These are phyloP conservation scores for Agrotis exclamationis DNA, from an alignment of 2,888 invertebrate species.

Conservation along the genomic window DNA sequence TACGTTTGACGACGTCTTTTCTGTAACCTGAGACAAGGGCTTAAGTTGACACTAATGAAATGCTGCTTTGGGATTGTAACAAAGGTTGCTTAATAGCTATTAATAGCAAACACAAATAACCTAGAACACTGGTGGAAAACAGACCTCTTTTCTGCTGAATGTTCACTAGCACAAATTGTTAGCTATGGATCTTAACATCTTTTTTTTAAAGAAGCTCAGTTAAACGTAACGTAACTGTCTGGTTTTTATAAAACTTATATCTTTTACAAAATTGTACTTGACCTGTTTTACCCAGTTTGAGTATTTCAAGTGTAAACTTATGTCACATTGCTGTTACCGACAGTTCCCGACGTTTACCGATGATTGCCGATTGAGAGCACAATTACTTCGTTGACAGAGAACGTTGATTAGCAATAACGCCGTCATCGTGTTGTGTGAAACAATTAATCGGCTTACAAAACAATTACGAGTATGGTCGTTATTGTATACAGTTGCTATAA, in stretches of 20 bases:
- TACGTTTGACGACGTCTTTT: background rate
- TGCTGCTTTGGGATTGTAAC: background rate
- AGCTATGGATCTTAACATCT: no score
- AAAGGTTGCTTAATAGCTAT: background rate
- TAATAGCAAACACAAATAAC: background rate
- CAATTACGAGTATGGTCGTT: background rate
- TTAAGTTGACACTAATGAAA: constrained; percentile 12
- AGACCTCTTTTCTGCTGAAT: no score
- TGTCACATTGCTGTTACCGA: background rate
- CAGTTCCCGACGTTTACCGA: constrained; percentile 3
- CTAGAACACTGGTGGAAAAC: no score
- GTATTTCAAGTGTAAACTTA: no score
- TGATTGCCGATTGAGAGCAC: constrained; percentile 8
- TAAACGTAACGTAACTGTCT: no score
- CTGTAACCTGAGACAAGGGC: background rate
- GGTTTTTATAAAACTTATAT: no score
- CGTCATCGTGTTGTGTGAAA: background rate
- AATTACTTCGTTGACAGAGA: constrained; percentile 18
- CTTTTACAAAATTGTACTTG: no score
- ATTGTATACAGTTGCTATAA: background rate
- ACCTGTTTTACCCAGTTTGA: no score
- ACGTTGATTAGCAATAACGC: constrained; percentile 37
- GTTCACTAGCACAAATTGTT: no score
- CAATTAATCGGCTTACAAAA: constrained; percentile 28
- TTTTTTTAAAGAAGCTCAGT: background rate